Conservation (phyloP, 1,140 invertebrate species). For the Tetramorium parvispinum region DNA sequence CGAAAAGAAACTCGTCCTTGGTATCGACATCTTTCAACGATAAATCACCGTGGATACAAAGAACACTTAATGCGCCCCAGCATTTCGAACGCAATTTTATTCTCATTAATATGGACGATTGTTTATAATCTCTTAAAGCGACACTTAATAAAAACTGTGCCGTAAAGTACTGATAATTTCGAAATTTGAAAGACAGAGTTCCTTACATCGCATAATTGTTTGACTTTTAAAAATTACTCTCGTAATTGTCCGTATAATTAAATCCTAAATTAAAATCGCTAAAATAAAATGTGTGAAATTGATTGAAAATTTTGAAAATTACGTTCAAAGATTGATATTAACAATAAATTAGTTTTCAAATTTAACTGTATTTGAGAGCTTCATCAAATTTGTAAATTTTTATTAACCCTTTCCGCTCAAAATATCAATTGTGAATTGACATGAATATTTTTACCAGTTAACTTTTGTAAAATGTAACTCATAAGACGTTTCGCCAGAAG, state of each 20-base stretch:
- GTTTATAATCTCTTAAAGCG: conserved; percentile 3
- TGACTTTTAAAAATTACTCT: not conserved
- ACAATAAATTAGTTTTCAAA: too few relatives aligned
- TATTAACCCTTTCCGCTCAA: too few relatives aligned
- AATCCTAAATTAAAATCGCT: not conserved
- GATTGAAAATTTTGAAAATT: not conserved
- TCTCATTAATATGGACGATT: conserved; percentile 42
- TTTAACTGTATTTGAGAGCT: too few relatives aligned
- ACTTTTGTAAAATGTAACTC: too few relatives aligned
- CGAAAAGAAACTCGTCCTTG: conserved; percentile 52
- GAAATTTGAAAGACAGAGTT: not conserved
- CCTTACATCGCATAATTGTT: not conserved
- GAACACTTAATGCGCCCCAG: conserved; percentile 42
- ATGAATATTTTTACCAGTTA: too few relatives aligned
- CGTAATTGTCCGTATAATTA: not conserved
- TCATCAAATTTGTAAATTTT: too few relatives aligned
- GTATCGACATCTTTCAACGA: conserved; percentile 56
- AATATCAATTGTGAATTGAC: too few relatives aligned
- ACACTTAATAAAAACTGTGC: not conserved
- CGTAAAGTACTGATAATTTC: not conserved
- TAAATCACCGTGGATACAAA: conserved; percentile 57
- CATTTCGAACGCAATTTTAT: conserved; percentile 42
- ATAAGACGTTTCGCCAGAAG: too few relatives aligned
- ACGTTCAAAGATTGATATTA: not conserved
- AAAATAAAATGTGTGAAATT: not conserved